Percentiles rank a stretch among this genome's conserved stretches.
Conservation (phyloP, 2,113 vertebrate species). For the Xiphorhynchus elegans region DNA sequence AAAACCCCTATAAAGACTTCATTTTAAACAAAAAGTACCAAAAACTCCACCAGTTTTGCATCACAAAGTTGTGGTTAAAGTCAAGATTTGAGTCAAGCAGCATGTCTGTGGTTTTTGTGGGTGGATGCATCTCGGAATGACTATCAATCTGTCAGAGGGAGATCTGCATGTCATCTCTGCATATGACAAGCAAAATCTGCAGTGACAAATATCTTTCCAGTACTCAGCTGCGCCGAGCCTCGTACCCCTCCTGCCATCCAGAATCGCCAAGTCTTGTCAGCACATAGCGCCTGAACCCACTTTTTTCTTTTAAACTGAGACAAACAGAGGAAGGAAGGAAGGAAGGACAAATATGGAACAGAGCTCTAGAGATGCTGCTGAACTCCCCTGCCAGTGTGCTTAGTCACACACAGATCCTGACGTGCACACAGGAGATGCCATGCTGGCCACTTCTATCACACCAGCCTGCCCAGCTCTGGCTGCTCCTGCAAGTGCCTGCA, state of each 20-base stretch:
- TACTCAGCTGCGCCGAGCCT: not conserved
- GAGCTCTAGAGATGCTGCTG: not conserved
- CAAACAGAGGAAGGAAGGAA: slow-evolving; percentile 28
- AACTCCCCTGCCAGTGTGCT: not conserved
- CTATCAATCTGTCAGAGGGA: slow-evolving; percentile 58
- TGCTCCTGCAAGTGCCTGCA: not conserved
- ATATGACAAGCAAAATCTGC: slow-evolving; percentile 55
- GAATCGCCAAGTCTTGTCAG: not conserved
- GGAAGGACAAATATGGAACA: slow-evolving; percentile 14
- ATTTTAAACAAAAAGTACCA: slow-evolving; percentile 84
- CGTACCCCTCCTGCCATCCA: not conserved
- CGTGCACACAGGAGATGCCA: rapidly evolving
- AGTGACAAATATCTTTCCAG: slow-evolving; percentile 51
- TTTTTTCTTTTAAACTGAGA: not conserved
- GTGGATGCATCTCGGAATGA: slow-evolving; percentile 71
- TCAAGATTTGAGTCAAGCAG: slow-evolving; percentile 78
- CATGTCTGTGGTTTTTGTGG: slow-evolving; percentile 82
- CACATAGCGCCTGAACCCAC: not conserved
- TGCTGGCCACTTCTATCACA: rapidly evolving
- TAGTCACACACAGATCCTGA: not conserved
- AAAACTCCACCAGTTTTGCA: slow-evolving; percentile 85
- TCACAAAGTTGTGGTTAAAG: slow-evolving; percentile 79
- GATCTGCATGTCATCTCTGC: slow-evolving; percentile 42
- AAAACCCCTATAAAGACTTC: slow-evolving; percentile 80
- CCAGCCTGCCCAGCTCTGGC: not conserved